Percentiles rank a stretch among this genome's conserved stretches.
phyloP scores from a whole-genome alignment of 2,797 vertebrate genomes.

The Malurus splendens region DNA sequence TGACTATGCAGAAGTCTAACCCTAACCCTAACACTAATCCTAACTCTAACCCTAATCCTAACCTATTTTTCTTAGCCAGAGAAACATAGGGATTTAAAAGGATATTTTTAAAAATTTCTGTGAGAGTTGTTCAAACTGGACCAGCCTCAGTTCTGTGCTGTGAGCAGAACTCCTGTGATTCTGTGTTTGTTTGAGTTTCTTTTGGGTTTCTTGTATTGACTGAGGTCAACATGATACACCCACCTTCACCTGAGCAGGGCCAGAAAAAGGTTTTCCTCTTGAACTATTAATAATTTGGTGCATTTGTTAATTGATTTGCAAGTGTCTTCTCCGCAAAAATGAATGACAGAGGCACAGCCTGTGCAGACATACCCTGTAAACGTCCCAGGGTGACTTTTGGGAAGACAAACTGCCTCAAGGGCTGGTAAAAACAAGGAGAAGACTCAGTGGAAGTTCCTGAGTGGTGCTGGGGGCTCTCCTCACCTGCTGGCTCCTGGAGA shows the following conservation, averaged over 20 bases:
- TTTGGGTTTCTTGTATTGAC: not conserved
- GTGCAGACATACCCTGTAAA: not conserved
- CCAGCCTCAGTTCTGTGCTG: not conserved
- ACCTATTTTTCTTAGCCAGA: not conserved
- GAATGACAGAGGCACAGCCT: not conserved
- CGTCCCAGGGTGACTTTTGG: not conserved
- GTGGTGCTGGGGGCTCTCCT: not conserved
- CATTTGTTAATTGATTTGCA: not conserved
- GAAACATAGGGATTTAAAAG: not conserved
- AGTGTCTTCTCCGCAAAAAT: not conserved
- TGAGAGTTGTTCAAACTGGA: not conserved
- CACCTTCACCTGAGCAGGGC: not conserved
- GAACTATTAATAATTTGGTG: rapidly evolving
- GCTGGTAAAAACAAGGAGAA: not conserved
- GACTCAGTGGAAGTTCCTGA: not conserved
- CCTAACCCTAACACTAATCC: no score
- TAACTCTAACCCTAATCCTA: no score
- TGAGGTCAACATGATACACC: not conserved
- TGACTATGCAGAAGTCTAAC: not conserved
- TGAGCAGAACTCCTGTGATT: not conserved
- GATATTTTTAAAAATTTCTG: no score
- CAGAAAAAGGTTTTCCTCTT: not conserved
- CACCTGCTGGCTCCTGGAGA: slow-evolving; percentile 23
- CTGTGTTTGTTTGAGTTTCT: not conserved
- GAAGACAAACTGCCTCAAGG: not conserved